phyloP scores from a whole-genome alignment of 2,113 vertebrate species.

The Limanda limanda region DNA sequence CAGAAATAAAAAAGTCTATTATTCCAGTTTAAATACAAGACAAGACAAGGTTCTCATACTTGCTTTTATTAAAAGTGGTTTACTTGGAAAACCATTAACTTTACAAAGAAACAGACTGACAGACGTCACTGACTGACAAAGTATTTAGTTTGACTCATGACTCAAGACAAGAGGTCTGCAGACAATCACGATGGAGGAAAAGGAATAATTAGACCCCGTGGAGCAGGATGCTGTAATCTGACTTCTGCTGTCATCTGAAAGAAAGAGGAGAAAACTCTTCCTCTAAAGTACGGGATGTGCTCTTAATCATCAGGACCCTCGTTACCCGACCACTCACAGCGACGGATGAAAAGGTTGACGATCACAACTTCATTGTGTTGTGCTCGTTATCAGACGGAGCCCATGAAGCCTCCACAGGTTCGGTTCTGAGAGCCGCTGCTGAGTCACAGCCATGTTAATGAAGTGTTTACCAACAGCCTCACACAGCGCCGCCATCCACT shows the following conservation, averaged over 20 bases:
- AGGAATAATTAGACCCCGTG: constrained; percentile 21
- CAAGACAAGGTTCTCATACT: neutral
- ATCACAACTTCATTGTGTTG: constrained; percentile 17
- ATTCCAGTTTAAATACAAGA: neutral
- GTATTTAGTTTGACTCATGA: constrained; percentile 12
- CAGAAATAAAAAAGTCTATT: neutral
- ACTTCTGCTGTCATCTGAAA: constrained; percentile 3
- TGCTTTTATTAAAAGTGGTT: neutral
- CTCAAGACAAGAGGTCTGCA: constrained; percentile 1
- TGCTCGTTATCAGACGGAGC: constrained; percentile 39
- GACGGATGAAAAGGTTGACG: constrained; percentile 6
- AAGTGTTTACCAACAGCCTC: constrained; percentile 48
- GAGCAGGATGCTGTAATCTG: neutral
- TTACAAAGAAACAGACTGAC: neutral
- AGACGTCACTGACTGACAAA: neutral
- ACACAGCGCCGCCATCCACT: constrained; percentile 12
- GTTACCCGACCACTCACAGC: constrained; percentile 1
- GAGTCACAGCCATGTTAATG: constrained; percentile 34
- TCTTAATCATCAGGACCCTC: constrained; percentile 7
- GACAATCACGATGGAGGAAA: constrained; percentile 23
- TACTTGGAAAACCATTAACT: neutral
- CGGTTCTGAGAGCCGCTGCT: constrained; percentile 2
- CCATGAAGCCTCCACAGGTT: neutral
- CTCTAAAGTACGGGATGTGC: neutral
- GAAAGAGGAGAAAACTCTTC: neutral